Evolutionary conservation across 2,888 invertebrate genomes (phyloP), one percentile per base, ranked within the genome.

Genomic region (Drosophila yooni): DNA sequence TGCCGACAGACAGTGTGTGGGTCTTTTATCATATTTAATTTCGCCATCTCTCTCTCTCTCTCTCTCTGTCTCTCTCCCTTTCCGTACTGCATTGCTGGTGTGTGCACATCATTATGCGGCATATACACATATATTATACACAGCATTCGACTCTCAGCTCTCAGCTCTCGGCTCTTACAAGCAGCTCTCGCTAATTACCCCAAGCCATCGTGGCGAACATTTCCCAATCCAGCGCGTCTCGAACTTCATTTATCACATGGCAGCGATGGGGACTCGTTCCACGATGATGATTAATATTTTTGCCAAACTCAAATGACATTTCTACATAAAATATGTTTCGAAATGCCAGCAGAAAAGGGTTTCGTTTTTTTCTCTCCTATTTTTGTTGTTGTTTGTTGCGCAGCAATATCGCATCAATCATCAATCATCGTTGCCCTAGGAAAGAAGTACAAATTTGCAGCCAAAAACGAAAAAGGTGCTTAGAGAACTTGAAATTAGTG

Each of bases 21-120:
- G 88, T 85, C 86, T 85, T 85, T 85, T 85, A 85, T 85, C 85
- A 86, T 88, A 88, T 85, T 85, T 88, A 85, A 85, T 88, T 85
- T 83, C 75, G 54, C 70, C 61, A 29, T 34, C 38, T 53, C 50
- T 25, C 34, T 6, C 25, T 57, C 50, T 29, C 50, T 33, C 13
- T 18, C 36, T 3, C 11, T 56, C 71, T 62, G 69, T 56, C 53
- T 38, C 38, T 53, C 46, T 33, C 48, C 6, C 11, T 63, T 54
- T 21, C 62, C 15, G 4, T 31, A 25, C 46, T 34, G 38, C 57
- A 68, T 61, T 80, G 73, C 72, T 76, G 21, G 46, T 46, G 46
- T 46, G 13, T 46, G 81, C 82, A 88, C 85, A 85, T 88, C 82
- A 86, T 83, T 74, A 81, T 81, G 60, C 71, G 66, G 58, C 67